Evolutionary conservation across 2,888 invertebrate genomes (phyloP), one percentile per base, ranked within the genome.

Genomic region (Cryptus viduatorius): DNA sequence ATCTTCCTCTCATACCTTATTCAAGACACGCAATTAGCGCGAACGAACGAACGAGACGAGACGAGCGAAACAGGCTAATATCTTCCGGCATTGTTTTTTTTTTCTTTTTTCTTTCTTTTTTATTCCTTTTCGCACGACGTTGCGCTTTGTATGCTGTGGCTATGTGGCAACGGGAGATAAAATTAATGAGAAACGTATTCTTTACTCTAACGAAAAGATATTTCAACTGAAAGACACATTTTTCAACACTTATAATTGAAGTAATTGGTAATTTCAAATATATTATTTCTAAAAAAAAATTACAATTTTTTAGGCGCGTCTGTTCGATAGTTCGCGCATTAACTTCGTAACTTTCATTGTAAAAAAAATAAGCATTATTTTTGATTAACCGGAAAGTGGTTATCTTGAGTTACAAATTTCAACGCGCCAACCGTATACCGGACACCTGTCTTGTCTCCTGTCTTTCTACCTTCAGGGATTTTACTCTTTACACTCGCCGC

Each of bases 1-100:
- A 31, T 31, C 61, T 31, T 31, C 42, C 53, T 59, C 44, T 75
- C 64, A 29, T 75, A 12, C 44, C 50, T 64, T 75, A 75, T 75
- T 75, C 64, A 46, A 64, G 75, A 61, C 44, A 31, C 48, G 75
- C 64, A 75, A 75, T 75, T 75, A 75, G 48, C 64, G 24, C 24
- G 68, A 68, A 16, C 37, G 68, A 68, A 16, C 37, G 68, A 68
- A 16, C 68, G 68, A 19, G n/a, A 19, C 68, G 68, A 68, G 48
- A 4, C 68, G 44, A 68, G 44, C 48, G 68, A 44, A 48, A 56
- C 56, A 19, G 56, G 68, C 68, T 68, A 68, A 68, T 68, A 68
- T 68, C 46, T 68, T 68, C 48, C 44, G 29, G 68, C 68, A 24
- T 31, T 68, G 48, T 68, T 24, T 48, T 12, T 48, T 68, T 31